Evolutionary conservation across 64 coral and sea anemone genomes (phyloP), one percentile per base, ranked within the genome.

Genomic region (Orbicella faveolata): DNA sequence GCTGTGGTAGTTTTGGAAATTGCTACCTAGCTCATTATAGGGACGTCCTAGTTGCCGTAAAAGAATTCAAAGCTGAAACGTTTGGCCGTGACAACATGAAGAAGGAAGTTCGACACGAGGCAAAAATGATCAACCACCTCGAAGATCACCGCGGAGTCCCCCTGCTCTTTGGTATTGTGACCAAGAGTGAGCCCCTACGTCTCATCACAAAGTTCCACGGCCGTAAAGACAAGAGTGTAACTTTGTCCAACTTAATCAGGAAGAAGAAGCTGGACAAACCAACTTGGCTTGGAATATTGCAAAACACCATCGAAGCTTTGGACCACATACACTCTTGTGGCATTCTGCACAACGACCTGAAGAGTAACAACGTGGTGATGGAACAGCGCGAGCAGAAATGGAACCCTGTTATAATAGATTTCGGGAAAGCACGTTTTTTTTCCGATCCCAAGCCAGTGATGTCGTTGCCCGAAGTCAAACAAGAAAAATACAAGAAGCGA

Each of bases 271-370:
- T 88, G 66, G 34, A 54, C 59, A 93, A 75, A 41, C 41, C 66
- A 37, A 52, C 65, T 57, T 93, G 91, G 91, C 26, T 80, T 30
- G 64, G 52, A 12, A 88, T 93, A n/a, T 61, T 88, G 39, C 62
- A 63, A 25, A 23, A 83, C 5, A 48, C 88, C 13, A 74, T 86
- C 20, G 68, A 83, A 61, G 79, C 80, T 16, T 52, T 94, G 17
- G 61, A 75, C 35, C 78, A 89, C 16, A 52, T 81, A 23, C 92
- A 94, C 35, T 66, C 74, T 11, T 66, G 81, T 23, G 80, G 48
- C 26, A 75, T 94, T 75, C 74, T 89, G 61, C 92, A 94, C 74
- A 94, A 94, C 26, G 92, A 94, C 79, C 7, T 94, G 37, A 94
- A 94, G 59, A 39, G 48, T 18, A 94, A 94, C 75, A 89, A 94